Evolutionary conservation across 2,113 vertebrate species (phyloP), one percentile per base, ranked within the genome.

Genomic region (Corythaeola cristata): DNA sequence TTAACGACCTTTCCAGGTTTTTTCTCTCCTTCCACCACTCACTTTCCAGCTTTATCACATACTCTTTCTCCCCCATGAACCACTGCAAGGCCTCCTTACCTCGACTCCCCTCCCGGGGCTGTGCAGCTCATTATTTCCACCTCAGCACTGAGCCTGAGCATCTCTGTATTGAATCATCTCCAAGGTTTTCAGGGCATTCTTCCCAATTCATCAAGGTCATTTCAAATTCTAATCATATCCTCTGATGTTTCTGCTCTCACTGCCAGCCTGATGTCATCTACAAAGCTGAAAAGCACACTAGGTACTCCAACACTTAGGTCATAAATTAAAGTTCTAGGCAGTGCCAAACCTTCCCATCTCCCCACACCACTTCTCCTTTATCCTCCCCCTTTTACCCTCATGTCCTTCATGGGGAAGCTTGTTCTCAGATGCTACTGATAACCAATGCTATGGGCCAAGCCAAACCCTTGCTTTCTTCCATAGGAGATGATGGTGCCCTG

Each of bases 171-270:
- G 58, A 77, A 72, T 72, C 27, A 49, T 67, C 71, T 81, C 71
- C 5, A 5, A 77, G 47, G 79, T 89, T 63, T 92, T 92, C 85
- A 60, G 45, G 89, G 53, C 53, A 58, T 86, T 73, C 60, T 56
- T 78, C 76, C 71, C 55, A 68, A 56, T 68, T 50, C 90, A 82
- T 73, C 35, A 68, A 95, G 81, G 86, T 73, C 66, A 86, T 86
- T 92, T 85, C 59, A 52, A 77, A 92, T 85, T 86, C 49, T 30
- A 67, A 58, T 86, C 81, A 62, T 47, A 56, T 50, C 53, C 52
- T 73, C 35, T 68, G 28, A 82, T 11, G 35, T 56, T 62, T 58
- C 11, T 0, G 32, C 49, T 92, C 59, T 81, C 23, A 5, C 62
- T 81, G 93, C 75, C 85, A 94, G 74, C 12, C 53, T 32, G 63